Evolutionary conservation across 1,140 invertebrate genomes (phyloP).

Genomic region (Lerema accius): DNA sequence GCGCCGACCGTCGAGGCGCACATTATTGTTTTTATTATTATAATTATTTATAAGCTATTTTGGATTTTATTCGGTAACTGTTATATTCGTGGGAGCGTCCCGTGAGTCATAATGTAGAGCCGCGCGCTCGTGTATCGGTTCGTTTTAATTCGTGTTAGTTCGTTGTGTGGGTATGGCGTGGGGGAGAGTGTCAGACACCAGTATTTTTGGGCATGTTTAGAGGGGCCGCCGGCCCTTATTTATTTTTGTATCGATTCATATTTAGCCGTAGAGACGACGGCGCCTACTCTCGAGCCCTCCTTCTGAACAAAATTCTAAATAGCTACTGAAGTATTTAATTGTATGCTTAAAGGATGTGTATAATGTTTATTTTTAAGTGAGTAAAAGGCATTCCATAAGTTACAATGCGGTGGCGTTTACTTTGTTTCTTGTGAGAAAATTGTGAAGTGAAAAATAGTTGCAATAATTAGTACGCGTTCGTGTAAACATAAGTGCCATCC

Average conservation of each 20-base stretch:
- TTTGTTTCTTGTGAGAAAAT: conserved; percentile 56
- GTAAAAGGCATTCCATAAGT: conserved; percentile 80
- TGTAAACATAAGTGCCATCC: conserved; percentile 72
- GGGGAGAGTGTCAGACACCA: conserved; percentile 51
- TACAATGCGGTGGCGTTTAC: conserved; percentile 76
- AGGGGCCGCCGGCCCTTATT: conserved; percentile 66
- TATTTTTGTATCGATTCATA: conserved; percentile 82
- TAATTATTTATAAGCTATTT: conserved; percentile 63
- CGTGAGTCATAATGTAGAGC: conserved; percentile 49
- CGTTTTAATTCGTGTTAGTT: no score
- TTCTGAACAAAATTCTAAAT: conserved; percentile 68
- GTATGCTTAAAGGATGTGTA: conserved; percentile 74
- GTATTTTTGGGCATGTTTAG: conserved; percentile 49
- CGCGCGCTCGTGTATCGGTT: conserved; percentile 41
- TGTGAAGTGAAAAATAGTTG: conserved; percentile 47
- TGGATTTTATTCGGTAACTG: conserved; percentile 61
- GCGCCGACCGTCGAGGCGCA: conserved; percentile 45
- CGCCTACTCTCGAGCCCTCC: conserved; percentile 36
- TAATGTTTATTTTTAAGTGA: conserved; percentile 75
- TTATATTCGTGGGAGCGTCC: conserved; percentile 37
- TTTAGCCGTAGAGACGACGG: conserved; percentile 65
- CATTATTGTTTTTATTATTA: conserved; percentile 63
- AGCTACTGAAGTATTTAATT: conserved; percentile 52
- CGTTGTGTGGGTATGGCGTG: no score
- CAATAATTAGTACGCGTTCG: conserved; percentile 57